Evolutionary conservation across 2,113 vertebrate genomes (phyloP), one percentile per base, ranked within the genome.

Genomic region (Cercopithecus mona): DNA sequence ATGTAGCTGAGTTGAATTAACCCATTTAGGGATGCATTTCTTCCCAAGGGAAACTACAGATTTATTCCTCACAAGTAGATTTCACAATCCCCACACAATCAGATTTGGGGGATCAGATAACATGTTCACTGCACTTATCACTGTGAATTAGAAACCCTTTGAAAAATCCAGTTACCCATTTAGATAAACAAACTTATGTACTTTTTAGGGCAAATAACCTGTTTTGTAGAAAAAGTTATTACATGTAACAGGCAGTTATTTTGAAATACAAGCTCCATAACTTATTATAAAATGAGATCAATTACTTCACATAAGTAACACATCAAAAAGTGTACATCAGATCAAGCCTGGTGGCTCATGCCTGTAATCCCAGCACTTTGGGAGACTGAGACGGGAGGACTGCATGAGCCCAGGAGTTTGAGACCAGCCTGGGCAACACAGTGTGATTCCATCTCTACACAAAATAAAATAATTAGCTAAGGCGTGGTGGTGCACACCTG

Each of bases 121-220:
- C 68, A 86, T 23, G 73, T 55, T 59, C 55, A 64, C 35, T 89
- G 52, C 9, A 83, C 25, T 94, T 83, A 93, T 57, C 64, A 85
- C 22, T 83, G 40, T 86, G 59, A 97, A 78, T 88, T 97, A 82
- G 45, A 90, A 94, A 97, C 43, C 22, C 73, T 86, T 81, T n/a
- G 32, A 76, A 93, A 90, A 94, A 88, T 75, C 16, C 43, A 95
- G 73, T 86, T 91, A 70, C 9, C 27, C 40, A 88, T 48, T 95
- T 94, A 75, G 13, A 78, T 82, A 92, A 86, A 48, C 35, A 55
- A 78, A 87, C 52, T 90, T 75, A 79, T 40, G 25, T 8, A 45
- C 1, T 59, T 92, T 93, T 75, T 18, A 75, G n/a, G 70, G 64
- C 6, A 89, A 78, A 52, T 73, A 93, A 43, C 9, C 76, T 32